A percentile compares a stretch with the other conserved stretches of the same genome.
phyloP scores from a whole-genome alignment of 1,140 invertebrate genomes.

The Cyrtorhinus lividipennis region DNA sequence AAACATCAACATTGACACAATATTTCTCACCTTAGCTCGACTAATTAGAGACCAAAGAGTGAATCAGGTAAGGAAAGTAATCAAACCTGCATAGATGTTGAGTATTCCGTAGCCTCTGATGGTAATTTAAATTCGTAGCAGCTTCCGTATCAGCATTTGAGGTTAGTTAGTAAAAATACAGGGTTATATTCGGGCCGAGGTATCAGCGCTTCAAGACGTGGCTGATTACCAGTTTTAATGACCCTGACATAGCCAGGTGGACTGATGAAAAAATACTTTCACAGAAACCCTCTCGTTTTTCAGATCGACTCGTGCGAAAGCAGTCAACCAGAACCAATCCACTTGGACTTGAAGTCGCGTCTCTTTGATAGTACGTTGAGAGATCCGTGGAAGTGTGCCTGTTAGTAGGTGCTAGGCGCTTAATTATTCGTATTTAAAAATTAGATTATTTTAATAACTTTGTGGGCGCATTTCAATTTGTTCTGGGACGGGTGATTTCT shows the following conservation, averaged over 20 bases:
- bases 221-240: background rate
- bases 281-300: background rate
- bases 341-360: conserved; percentile 17
- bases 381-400: conserved; percentile 19
- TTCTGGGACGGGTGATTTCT: no score
- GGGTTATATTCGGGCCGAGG: no score
- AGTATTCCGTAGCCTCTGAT: background rate
- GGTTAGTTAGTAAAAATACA: no score
- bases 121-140: no score
- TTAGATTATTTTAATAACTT: no score
- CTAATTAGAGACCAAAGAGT: conserved; percentile 65
- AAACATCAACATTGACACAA: conserved; percentile 77
- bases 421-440: no score
- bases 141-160: no score
- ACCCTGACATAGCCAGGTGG: background rate
- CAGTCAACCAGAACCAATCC: conserved; percentile 16
- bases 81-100: background rate
- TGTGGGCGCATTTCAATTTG: no score
- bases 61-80: conserved; percentile 40
- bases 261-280: background rate
- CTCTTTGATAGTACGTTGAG: conserved; percentile 12
- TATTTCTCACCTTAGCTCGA: conserved; percentile 64
- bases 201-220: background rate
- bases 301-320: conserved; percentile 13
- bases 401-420: no score